Evolutionary conservation across 1,140 invertebrate species (phyloP).

Genomic region (Bombus balteatus): DNA sequence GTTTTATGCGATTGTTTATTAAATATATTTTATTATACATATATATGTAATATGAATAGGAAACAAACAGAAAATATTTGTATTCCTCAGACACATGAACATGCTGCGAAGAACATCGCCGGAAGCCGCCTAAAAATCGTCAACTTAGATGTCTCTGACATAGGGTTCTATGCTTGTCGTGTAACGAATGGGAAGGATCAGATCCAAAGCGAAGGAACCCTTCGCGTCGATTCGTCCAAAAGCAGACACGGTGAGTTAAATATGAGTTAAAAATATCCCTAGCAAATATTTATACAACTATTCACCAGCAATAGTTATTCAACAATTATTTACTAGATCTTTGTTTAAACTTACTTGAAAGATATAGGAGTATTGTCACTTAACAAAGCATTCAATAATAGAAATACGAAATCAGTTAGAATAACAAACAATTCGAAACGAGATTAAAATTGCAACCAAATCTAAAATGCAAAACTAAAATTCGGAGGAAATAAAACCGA

Average conservation of each 20-base stretch:
- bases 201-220: slow-evolving; percentile 85
- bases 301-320: neutral
- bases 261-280: neutral
- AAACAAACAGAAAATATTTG: neutral
- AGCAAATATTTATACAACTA: neutral
- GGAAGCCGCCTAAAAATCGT: slow-evolving; percentile 83
- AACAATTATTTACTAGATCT: too few relatives aligned
- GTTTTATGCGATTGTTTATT: too few relatives aligned
- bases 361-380: too few relatives aligned
- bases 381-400: too few relatives aligned
- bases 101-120: slow-evolving; percentile 69
- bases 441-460: neutral
- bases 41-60: too few relatives aligned
- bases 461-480: neutral
- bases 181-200: slow-evolving; percentile 85
- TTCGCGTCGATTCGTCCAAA: slow-evolving; percentile 83
- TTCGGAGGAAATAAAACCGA: neutral
- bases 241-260: slow-evolving; percentile 67
- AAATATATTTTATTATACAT: too few relatives aligned
- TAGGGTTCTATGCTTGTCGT: slow-evolving; percentile 88
- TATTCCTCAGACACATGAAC: slow-evolving; percentile 66
- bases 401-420: too few relatives aligned
- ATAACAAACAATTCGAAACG: neutral
- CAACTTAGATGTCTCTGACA: slow-evolving; percentile 86
- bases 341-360: too few relatives aligned